Percentiles rank a stretch among this genome's conserved stretches.
These are phyloP conservation scores for Pantala flavescens DNA, from an alignment of 1,140 invertebrate species.

Conservation along the genomic window DNA sequence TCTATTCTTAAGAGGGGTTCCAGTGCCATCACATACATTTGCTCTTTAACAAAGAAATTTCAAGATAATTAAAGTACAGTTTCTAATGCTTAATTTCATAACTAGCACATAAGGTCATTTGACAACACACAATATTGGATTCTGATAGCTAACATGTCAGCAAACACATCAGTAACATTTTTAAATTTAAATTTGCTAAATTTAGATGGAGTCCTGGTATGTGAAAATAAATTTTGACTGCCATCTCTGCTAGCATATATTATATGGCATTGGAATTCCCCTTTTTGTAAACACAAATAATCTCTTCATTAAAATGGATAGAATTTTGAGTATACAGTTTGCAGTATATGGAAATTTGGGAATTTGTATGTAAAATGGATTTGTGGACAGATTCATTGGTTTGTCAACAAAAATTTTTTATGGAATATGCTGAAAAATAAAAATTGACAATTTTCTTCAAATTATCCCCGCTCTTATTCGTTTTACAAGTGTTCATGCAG, in stretches of 20 bases:
- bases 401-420: neutral
- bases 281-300: neutral
- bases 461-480: neutral
- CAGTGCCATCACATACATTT: slow-evolving; percentile 17
- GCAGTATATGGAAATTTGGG: neutral
- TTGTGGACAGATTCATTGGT: neutral
- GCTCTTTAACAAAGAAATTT: slow-evolving; percentile 16
- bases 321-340: neutral
- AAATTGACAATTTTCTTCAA: neutral
- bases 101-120: slow-evolving; percentile 11
- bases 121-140: neutral
- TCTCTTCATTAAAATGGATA: neutral
- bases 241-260: neutral
- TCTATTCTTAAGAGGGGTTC: slow-evolving; percentile 18
- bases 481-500: slow-evolving; percentile 6
- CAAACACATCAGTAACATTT: neutral
- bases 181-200: neutral
- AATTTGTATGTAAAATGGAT: neutral
- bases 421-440: slow-evolving; percentile 1
- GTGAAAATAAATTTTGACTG: neutral
- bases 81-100: slow-evolving; percentile 12
- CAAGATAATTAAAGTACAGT: neutral
- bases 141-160: neutral
- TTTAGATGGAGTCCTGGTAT: neutral
- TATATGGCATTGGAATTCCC: neutral